Percentiles rank a stretch among this genome's conserved stretches.
Evolutionary conservation across 1,140 invertebrate species (phyloP).

Genomic region (Halictus rubicundus): DNA sequence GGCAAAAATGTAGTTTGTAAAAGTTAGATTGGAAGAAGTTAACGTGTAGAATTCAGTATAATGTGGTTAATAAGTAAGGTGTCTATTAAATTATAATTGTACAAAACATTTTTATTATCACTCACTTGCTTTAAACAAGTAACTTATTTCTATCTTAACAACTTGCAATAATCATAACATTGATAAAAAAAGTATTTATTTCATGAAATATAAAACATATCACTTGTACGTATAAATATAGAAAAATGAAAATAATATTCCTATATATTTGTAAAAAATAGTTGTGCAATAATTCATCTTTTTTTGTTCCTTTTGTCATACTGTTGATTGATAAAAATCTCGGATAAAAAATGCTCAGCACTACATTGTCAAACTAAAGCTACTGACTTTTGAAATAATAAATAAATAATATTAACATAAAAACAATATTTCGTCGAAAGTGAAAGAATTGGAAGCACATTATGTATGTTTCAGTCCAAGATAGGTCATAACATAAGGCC

Average conservation of each 20-base stretch:
- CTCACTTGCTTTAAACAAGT: slow-evolving; percentile 8
- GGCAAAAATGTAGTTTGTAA: not conserved
- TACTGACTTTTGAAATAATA: slow-evolving; percentile 21
- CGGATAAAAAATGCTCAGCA: not conserved
- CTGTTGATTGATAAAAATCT: not conserved
- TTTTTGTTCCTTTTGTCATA: not conserved
- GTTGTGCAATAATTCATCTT: not conserved
- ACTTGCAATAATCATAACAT: not conserved
- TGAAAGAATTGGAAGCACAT: slow-evolving; percentile 7
- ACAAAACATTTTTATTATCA: slow-evolving; percentile 26
- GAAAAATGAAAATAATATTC: slow-evolving; percentile 11
- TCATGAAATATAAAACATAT: slow-evolving; percentile 11
- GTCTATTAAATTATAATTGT: slow-evolving; percentile 13
- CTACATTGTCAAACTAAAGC: slow-evolving; percentile 1
- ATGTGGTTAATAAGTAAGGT: slow-evolving; percentile 23
- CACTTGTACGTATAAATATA: not conserved
- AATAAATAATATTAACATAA: slow-evolving; percentile 38
- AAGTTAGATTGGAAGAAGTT: slow-evolving; percentile 4
- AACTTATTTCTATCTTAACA: slow-evolving; percentile 9
- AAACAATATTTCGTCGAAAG: slow-evolving; percentile 8
- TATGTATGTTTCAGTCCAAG: slow-evolving; percentile 28
- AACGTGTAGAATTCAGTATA: not conserved
- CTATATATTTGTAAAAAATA: slow-evolving; percentile 22
- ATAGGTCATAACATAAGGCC: not conserved
- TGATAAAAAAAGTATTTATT: slow-evolving; percentile 9